Conservation (phyloP, 2,888 invertebrate species). For the Beris chalybata region DNA sequence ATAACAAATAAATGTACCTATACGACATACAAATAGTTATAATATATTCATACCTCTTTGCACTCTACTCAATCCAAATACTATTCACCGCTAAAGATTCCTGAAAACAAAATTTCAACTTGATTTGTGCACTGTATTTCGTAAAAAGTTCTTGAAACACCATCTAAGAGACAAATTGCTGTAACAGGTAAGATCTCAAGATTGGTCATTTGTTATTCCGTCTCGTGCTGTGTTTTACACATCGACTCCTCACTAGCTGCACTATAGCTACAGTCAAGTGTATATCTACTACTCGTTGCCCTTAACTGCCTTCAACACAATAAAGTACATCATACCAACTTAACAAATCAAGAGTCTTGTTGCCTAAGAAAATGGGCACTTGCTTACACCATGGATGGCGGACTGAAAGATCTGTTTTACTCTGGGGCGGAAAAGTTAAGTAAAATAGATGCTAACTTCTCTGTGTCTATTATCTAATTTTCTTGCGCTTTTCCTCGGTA, state of each 20-base stretch:
- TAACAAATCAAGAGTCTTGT: no score
- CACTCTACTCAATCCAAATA: no score
- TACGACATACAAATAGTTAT: no score
- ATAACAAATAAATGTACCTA: no score
- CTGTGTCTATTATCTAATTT: conserved; percentile 21
- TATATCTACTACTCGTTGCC: no score
- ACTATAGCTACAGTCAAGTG: no score
- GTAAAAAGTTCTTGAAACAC: conserved; percentile 30
- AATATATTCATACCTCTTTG: no score
- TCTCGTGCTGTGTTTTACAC: conserved; percentile 28
- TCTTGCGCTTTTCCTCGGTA: conserved; percentile 1
- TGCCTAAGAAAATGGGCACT: no score
- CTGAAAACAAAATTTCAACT: conserved; percentile 4
- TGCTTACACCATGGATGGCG: background rate
- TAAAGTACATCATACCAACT: no score
- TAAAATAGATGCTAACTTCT: conserved; percentile 14
- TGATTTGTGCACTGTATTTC: conserved; percentile 14
- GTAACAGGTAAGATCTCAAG: conserved; percentile 22
- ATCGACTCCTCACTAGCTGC: no score
- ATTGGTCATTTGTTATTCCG: conserved; percentile 25
- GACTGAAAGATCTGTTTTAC: conserved; percentile 18
- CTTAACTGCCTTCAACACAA: no score
- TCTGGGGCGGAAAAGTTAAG: conserved; percentile 6
- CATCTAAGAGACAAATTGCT: conserved; percentile 10
- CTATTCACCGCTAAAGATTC: no score